Conservation (phyloP, 1,140 invertebrate species). For the Cotesia typhae region DNA sequence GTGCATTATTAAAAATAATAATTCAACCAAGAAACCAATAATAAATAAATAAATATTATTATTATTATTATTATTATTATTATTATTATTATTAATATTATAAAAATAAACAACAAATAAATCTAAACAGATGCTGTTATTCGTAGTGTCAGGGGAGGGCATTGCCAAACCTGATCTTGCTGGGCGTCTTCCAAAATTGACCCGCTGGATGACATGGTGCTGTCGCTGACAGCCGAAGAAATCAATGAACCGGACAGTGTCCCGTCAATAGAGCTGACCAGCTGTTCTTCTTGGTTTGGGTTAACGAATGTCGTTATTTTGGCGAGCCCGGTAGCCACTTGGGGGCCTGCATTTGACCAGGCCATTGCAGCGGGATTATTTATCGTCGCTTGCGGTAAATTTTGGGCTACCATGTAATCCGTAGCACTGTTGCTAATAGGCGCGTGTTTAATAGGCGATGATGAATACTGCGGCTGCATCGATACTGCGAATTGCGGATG, state of each 20-base stretch:
- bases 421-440: slow-evolving; percentile 1
- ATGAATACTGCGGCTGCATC: slow-evolving; percentile 27
- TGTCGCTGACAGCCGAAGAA: slow-evolving; percentile 58
- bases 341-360: slow-evolving; percentile 29
- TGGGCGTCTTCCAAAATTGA: slow-evolving; percentile 59
- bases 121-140: slow-evolving; percentile 14
- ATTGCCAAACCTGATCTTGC: slow-evolving; percentile 61
- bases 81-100: slow-evolving; percentile 8
- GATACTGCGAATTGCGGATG: slow-evolving; percentile 16
- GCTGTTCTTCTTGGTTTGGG: slow-evolving; percentile 49
- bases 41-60: slow-evolving; percentile 23
- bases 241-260: slow-evolving; percentile 56
- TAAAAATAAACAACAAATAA: background rate
- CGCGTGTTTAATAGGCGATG: background rate
- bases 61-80: background rate
- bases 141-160: slow-evolving; percentile 33
- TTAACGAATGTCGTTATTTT: slow-evolving; percentile 47
- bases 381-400: slow-evolving; percentile 19
- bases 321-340: slow-evolving; percentile 48
- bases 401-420: slow-evolving; percentile 35
- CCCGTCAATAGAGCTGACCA: slow-evolving; percentile 54
- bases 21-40: slow-evolving; percentile 20
- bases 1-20: slow-evolving; percentile 3
- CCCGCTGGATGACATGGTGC: slow-evolving; percentile 57
- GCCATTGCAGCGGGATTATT: background rate